These are phyloP conservation scores for Acleris cristana DNA, from an alignment of 2,888 invertebrate genomes.

Conservation along the genomic window DNA sequence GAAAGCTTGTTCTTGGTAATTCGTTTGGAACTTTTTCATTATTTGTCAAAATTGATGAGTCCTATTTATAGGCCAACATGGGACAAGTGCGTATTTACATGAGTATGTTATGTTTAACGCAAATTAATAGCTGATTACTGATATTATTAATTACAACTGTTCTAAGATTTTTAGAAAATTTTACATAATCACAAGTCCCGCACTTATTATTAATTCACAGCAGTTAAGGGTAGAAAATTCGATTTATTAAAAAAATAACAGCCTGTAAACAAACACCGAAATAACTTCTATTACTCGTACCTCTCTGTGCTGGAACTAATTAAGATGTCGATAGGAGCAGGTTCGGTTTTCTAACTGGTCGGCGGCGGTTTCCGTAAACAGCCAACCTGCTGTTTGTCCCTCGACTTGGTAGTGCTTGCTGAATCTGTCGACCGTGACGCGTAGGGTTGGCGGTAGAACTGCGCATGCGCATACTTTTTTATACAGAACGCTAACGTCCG, in stretches of 20 bases:
- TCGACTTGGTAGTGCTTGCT: constrained; percentile 17
- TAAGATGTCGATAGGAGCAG: constrained; percentile 6
- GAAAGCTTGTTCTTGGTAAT: no score
- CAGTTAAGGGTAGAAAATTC: no score
- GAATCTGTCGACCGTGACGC: constrained; percentile 6
- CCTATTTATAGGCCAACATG: no score
- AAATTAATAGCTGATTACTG: no score
- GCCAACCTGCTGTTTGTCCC: not conserved
- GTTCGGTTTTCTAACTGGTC: constrained; percentile 27
- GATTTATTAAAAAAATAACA: not conserved
- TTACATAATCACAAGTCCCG: no score
- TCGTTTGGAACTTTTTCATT: no score
- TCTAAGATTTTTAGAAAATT: no score
- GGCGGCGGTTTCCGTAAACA: constrained; percentile 8
- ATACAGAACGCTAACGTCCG: not conserved
- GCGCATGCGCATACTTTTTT: not conserved
- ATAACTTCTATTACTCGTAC: not conserved
- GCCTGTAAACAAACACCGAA: constrained; percentile 1
- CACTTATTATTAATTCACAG: no score
- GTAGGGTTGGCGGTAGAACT: constrained; percentile 1
- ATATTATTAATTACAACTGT: no score
- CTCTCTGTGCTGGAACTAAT: constrained; percentile 8
- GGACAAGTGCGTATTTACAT: no score
- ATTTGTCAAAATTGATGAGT: no score
- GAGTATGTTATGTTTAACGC: no score